phyloP scores from a whole-genome alignment of 2,113 vertebrate species.

The Rhinoptilus africanus region DNA sequence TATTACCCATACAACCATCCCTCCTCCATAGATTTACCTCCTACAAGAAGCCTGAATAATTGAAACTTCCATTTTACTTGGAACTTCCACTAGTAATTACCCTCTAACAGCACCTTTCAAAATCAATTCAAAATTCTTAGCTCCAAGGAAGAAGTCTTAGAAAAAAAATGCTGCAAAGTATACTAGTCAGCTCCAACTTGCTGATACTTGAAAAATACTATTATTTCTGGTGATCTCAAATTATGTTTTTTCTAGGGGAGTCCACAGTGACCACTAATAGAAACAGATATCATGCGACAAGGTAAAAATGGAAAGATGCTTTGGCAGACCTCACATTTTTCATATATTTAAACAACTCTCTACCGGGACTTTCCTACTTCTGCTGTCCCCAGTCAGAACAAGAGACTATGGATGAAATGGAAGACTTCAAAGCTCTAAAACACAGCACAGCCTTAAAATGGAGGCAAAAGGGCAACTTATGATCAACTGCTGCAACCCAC shows the following conservation, averaged over 20 bases:
- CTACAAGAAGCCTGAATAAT: background rate
- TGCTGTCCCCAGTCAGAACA: background rate
- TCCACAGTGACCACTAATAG: background rate
- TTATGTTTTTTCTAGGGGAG: background rate
- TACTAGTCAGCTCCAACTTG: background rate
- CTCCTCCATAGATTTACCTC: background rate
- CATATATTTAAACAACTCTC: background rate
- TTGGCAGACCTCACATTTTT: background rate
- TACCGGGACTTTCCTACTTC: background rate
- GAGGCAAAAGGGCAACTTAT: background rate
- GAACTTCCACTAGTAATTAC: slow-evolving; percentile 32
- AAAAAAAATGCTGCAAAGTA: background rate
- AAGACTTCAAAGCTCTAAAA: background rate
- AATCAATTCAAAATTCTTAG: background rate
- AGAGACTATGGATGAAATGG: background rate
- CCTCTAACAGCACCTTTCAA: slow-evolving; percentile 23
- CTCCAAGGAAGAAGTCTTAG: background rate
- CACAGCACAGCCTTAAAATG: background rate
- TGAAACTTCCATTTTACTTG: background rate
- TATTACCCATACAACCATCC: background rate
- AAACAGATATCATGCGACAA: background rate
- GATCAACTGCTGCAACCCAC: background rate
- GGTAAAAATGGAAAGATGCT: background rate
- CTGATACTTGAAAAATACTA: background rate
- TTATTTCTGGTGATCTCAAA: background rate